Conservation (phyloP, 2,888 invertebrate species). For the Scaptomyza polygonia region DNA sequence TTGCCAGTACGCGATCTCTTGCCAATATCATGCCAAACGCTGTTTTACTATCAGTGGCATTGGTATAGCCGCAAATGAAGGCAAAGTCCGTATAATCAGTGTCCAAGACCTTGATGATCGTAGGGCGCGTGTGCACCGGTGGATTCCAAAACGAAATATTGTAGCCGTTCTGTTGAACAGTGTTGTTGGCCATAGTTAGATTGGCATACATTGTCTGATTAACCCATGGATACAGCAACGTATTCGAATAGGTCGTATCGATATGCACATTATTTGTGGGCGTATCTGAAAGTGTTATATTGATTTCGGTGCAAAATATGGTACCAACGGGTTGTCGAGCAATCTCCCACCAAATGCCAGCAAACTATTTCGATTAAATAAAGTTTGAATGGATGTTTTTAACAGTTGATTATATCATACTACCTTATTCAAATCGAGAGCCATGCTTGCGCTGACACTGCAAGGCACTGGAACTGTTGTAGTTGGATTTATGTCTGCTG, state of each 20-base stretch:
- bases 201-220: slow-evolving; percentile 64
- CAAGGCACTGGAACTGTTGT: slow-evolving; percentile 21
- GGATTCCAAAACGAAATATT: slow-evolving; percentile 67
- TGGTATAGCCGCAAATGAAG: slow-evolving; percentile 74
- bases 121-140: slow-evolving; percentile 42
- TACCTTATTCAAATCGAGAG: slow-evolving; percentile 51
- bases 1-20: slow-evolving; percentile 45
- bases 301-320: slow-evolving; percentile 59
- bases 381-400: not conserved
- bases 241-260: slow-evolving; percentile 61
- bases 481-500: slow-evolving; percentile 6
- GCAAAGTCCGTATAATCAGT: slow-evolving; percentile 71
- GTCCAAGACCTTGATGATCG: slow-evolving; percentile 63
- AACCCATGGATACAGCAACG: slow-evolving; percentile 54
- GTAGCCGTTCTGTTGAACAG: slow-evolving; percentile 37
- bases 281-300: slow-evolving; percentile 40
- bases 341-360: slow-evolving; percentile 74
- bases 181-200: slow-evolving; percentile 32
- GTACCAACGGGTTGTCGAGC: slow-evolving; percentile 59
- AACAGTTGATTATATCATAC: slow-evolving; percentile 20
- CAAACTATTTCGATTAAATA: slow-evolving; percentile 39
- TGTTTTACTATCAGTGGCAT: slow-evolving; percentile 54
- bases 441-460: slow-evolving; percentile 31
- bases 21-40: slow-evolving; percentile 66
- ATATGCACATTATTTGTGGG: slow-evolving; percentile 42